Evolutionary conservation across 2,113 vertebrate genomes (phyloP), one percentile per base, ranked within the genome.

Genomic region (Vicugna pacos): DNA sequence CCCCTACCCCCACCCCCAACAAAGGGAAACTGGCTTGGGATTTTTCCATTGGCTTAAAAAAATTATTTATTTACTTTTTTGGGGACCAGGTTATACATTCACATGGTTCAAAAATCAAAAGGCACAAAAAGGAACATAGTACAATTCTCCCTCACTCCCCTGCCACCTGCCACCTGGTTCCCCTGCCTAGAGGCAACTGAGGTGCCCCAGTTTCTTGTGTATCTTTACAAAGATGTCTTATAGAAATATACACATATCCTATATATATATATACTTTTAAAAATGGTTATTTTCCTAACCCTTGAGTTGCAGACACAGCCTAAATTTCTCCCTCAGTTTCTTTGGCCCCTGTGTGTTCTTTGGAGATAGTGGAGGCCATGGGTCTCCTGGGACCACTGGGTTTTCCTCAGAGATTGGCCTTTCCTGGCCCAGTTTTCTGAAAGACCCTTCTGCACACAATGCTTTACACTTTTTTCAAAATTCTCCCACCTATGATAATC

Each of bases 21-120:
- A 80, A 93, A 96, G 80, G 91, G 91, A 96, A 96, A 87, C 75
- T 81, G 64, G 79, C 62, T 90, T 92, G 80, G 91, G 79, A 89
- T 87, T 94, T 93, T 97, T 83, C 92, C 8, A 0, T 81, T 93
- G 81, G n/a, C 38, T 88, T 95, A 62, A 81, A 62, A 90, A 80
- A 83, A 52, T 86, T 72, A 92, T 94, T 94, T 94, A 86, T 94
- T 95, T 95, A 69, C 72, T 82, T 94, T 95, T 92, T 91, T 60
- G n/a, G 38, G 38, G 50, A 79, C 58, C 76, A 96, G 83, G 87
- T 76, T 95, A 90, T 88, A 67, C 46, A 95, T 76, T 90, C 87
- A 81, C 70, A 95, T 32, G 83, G 90, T 92, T 95, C 84, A 89
- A 84, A 97, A 98, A 93, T 80, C 86, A 95, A 93, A 97, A 97